Conservation (phyloP, 2,113 vertebrate species). For the Carassius carassius region DNA sequence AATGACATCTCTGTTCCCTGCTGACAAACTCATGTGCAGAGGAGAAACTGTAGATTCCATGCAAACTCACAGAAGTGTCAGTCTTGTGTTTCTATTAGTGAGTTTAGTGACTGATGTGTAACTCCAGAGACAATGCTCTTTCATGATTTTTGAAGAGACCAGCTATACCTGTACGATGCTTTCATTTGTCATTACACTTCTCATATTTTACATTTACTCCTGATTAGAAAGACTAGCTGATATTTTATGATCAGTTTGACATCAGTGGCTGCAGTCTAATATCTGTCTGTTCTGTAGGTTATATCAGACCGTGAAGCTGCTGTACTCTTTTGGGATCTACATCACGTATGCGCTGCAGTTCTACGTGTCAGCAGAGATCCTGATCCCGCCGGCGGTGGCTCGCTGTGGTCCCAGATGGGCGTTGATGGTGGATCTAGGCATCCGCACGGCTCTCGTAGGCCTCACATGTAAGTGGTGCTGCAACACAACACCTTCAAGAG, state of each 20-base stretch:
- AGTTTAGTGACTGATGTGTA: conserved; percentile 6
- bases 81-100: not conserved
- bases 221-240: not conserved
- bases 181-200: not conserved
- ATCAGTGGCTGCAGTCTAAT: not conserved
- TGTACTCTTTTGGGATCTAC: conserved; percentile 92
- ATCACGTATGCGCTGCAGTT: conserved; percentile 95
- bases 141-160: conserved; percentile 1
- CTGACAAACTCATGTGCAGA: no score
- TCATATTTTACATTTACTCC: not conserved
- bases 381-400: conserved; percentile 78
- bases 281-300: conserved; percentile 75
- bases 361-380: conserved; percentile 92
- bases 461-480: conserved; percentile 86
- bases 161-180: not conserved
- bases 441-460: conserved; percentile 80
- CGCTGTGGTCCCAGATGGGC: conserved; percentile 75
- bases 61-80: not conserved
- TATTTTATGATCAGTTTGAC: not conserved
- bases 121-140: not conserved
- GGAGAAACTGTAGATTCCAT: not conserved
- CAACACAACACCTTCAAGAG: not conserved
- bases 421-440: conserved; percentile 75
- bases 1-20: no score
- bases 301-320: conserved; percentile 92